These are phyloP conservation scores for Leucoraja ocellata DNA, from an alignment of 2,797 vertebrate species.

Conservation along the genomic window DNA sequence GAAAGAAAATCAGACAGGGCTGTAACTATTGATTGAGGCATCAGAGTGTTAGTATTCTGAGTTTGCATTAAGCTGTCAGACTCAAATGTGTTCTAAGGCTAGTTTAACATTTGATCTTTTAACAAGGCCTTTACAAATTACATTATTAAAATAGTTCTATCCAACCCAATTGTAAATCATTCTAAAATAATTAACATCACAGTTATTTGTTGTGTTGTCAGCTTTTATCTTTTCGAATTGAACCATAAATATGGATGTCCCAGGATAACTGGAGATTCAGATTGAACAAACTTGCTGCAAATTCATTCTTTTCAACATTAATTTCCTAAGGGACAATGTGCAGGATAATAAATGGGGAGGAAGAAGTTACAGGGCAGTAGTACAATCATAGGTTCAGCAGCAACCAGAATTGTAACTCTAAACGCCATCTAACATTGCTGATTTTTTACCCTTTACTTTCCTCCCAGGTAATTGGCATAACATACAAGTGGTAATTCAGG, in stretches of 20 bases:
- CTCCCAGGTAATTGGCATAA: background rate
- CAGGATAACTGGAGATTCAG: background rate
- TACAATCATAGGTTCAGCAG: background rate
- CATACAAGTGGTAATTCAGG: background rate
- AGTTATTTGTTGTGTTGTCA: background rate
- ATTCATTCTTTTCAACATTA: background rate
- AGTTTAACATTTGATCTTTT: background rate
- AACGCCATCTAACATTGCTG: background rate
- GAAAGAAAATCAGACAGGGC: background rate
- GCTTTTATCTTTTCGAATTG: background rate
- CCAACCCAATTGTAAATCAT: background rate
- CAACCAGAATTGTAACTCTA: background rate
- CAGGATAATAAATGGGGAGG: background rate
- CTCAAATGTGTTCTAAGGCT: background rate
- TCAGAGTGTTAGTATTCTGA: background rate
- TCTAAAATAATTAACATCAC: background rate
- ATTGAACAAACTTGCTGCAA: background rate
- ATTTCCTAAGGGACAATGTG: background rate
- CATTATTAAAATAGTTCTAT: background rate
- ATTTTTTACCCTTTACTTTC: background rate
- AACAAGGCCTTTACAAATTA: background rate
- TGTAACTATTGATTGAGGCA: background rate
- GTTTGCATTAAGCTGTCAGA: background rate
- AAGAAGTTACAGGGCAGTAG: background rate
- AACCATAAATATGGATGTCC: background rate